These are phyloP conservation scores for Drosophila micromelanica DNA, from an alignment of 1,140 invertebrate genomes.

Conservation along the genomic window DNA sequence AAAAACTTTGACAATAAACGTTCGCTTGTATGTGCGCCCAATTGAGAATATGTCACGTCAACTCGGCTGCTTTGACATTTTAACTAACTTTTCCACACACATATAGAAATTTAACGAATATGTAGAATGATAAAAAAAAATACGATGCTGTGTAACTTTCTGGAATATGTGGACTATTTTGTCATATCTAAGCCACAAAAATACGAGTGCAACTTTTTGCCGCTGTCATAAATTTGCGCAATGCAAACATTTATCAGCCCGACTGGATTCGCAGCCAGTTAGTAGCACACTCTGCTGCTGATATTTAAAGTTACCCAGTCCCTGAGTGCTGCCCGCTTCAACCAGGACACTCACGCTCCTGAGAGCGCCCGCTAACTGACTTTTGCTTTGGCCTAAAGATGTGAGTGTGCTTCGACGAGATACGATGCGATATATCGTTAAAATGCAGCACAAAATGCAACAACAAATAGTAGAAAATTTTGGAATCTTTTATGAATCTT, in stretches of 20 bases:
- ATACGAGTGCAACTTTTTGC: slow-evolving; percentile 73
- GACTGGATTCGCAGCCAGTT: slow-evolving; percentile 47
- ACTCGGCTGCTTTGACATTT: slow-evolving; percentile 61
- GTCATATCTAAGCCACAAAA: slow-evolving; percentile 77
- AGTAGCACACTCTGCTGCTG: slow-evolving; percentile 18
- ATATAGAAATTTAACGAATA: neutral
- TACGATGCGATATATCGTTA: too few species aligned
- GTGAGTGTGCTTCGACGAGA: too few species aligned
- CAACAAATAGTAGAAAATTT: too few species aligned
- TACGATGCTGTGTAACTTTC: slow-evolving; percentile 41
- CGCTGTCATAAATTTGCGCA: slow-evolving; percentile 77
- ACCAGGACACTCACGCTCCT: slow-evolving; percentile 13
- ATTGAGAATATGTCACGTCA: slow-evolving; percentile 27
- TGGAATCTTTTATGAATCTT: too few species aligned
- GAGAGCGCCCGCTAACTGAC: slow-evolving; percentile 39
- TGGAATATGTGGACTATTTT: slow-evolving; percentile 63
- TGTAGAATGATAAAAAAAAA: too few species aligned
- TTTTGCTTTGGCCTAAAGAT: neutral
- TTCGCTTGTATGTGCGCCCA: slow-evolving; percentile 31
- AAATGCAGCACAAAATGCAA: too few species aligned
- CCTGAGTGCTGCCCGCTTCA: neutral
- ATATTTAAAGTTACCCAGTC: slow-evolving; percentile 33
- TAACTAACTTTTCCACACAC: slow-evolving; percentile 65
- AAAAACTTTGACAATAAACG: slow-evolving; percentile 75
- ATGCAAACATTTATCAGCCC: slow-evolving; percentile 78